Evolutionary conservation across 2,797 vertebrate genomes (phyloP).

Genomic region (Dryobates pubescens): DNA sequence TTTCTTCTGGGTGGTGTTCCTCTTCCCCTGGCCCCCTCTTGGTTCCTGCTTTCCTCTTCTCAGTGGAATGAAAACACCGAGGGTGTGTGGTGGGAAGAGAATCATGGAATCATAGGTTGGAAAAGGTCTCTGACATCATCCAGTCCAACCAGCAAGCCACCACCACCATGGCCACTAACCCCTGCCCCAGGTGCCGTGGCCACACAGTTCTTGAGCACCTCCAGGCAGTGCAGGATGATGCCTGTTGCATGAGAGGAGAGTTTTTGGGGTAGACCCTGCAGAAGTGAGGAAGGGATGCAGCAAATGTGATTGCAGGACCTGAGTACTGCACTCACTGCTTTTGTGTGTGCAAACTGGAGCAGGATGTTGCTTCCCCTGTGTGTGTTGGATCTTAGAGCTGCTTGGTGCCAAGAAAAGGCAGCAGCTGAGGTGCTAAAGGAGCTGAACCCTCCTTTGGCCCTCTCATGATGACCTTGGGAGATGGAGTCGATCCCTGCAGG

Average conservation of each 20-base stretch:
- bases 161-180: too few relatives aligned
- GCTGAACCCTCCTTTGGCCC: neutral
- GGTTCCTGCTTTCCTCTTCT: neutral
- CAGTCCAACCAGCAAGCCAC: too few relatives aligned
- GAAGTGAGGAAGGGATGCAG: neutral
- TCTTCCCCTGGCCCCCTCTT: neutral
- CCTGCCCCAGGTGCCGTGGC: too few relatives aligned
- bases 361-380: neutral
- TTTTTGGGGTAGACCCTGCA: neutral
- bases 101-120: neutral
- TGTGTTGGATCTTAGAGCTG: neutral
- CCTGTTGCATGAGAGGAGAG: neutral
- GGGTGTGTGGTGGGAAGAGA: neutral
- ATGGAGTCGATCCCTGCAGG: neutral
- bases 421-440: neutral
- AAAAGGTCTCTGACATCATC: too few relatives aligned
- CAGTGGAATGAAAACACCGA: neutral
- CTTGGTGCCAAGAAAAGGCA: neutral
- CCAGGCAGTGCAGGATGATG: neutral
- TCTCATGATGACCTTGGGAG: neutral
- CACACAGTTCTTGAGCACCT: too few relatives aligned
- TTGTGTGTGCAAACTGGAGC: neutral
- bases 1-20: neutral
- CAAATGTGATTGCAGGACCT: accelerated
- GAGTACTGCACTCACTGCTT: too few relatives aligned